phyloP scores from a whole-genome alignment of 2,113 vertebrate species.

The Dasypus novemcinctus region DNA sequence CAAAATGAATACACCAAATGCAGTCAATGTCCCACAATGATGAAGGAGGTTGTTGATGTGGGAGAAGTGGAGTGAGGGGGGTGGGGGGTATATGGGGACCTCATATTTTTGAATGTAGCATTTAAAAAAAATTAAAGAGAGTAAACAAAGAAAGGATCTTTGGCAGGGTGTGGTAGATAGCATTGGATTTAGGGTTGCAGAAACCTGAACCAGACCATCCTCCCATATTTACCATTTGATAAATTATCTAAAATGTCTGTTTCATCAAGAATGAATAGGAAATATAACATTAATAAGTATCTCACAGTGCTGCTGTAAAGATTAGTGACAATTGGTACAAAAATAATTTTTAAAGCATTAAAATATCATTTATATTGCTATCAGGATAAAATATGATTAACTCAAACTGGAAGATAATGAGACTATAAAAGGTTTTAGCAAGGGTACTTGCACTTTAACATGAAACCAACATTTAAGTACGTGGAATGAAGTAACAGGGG shows the following conservation, averaged over 20 bases:
- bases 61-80: too few species aligned
- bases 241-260: neutral
- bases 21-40: too few species aligned
- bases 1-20: too few species aligned
- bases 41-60: too few species aligned
- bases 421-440: neutral
- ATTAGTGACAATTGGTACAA: neutral
- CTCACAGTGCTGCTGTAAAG: neutral
- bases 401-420: neutral
- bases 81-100: too few species aligned
- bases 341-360: neutral
- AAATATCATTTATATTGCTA: neutral
- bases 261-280: neutral
- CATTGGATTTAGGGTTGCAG: neutral
- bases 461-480: neutral
- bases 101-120: too few species aligned
- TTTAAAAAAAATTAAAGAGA: too few species aligned
- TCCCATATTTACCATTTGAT: neutral
- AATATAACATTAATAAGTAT: neutral
- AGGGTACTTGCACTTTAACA: neutral
- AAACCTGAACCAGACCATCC: neutral
- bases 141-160: too few species aligned
- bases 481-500: neutral
- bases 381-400: neutral
- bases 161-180: neutral